Base-by-base conservation (phyloP, 2,888 invertebrate species). In the Onchidella celtica region DNA sequence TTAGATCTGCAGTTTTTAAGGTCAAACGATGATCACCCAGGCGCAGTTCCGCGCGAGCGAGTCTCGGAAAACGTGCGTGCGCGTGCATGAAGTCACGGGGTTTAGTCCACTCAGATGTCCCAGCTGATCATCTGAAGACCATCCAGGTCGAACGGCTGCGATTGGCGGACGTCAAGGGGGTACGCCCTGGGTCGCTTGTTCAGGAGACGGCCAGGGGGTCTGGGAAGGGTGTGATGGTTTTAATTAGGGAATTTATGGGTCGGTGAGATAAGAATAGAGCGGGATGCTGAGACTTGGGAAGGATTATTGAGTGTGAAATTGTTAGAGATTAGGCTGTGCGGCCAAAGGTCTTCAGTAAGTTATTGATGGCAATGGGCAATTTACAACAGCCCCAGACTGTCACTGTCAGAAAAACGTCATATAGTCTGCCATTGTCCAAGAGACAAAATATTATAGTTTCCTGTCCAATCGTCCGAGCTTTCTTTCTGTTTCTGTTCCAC, bases 91-190 rank as follows among this genome's bases (percentile, higher is more conserved):
- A 29, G 63, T 29, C 74, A 61, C 65, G 65, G 61, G 47, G 61
- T 40, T 21, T 65, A 38, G 29, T 40, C 63, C 32, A 63, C 65
- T 27, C 75, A 75, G 75, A 75, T 75, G 47, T 38, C 65, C 6
- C 2, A 17, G 6, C 38, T 27, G 75, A 47, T 47, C 29, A 75
- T 55, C 29, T 2, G 2, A 21, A 29, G 74, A 74, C 32, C 34
- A 3, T 32, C 21, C 27, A 34, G 73, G 40, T 65, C 40, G 55
- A 29, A 14, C 38, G 21, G 75, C 17, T 65, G 32, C 3, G 29
- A 61, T 9, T 1, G 2, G 36, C 40, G 47, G 63, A 40, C n/a
- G 24, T 32, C 24, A n/a, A 29, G 61, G 14, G 40, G 38, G 3
- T 6, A n/a, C n/a, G n/a, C n/a, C n/a, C n/a, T n/a, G n/a, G n/a